Percentiles rank a stretch among this genome's conserved stretches.
phyloP scores from a whole-genome alignment of 2,888 invertebrate genomes.

The Pyrrhia umbra region DNA sequence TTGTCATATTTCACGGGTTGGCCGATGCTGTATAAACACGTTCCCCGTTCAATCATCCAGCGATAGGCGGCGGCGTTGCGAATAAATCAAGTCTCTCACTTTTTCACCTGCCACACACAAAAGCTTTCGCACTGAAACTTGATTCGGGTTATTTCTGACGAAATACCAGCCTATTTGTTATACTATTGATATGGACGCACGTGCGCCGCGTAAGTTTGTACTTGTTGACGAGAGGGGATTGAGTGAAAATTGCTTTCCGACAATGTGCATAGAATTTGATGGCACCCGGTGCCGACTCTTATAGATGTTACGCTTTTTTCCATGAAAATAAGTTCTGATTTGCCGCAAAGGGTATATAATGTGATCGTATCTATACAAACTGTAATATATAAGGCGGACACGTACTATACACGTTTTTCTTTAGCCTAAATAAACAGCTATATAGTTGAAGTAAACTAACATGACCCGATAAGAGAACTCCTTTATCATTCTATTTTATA shows the following conservation, averaged over 20 bases:
- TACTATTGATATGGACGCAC: constrained; percentile 89
- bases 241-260: constrained; percentile 88
- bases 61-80: constrained; percentile 88
- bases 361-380: constrained; percentile 49
- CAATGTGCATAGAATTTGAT: constrained; percentile 88
- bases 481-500: constrained; percentile 38
- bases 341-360: constrained; percentile 49
- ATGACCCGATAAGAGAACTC: constrained; percentile 40
- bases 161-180: constrained; percentile 90
- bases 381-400: constrained; percentile 41
- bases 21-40: constrained; percentile 88
- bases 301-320: constrained; percentile 58
- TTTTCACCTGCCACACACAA: constrained; percentile 91
- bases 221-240: constrained; percentile 88
- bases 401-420: constrained; percentile 49
- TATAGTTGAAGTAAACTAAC: constrained; percentile 42
- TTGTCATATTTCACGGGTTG: constrained; percentile 87
- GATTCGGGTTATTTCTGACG: constrained; percentile 90
- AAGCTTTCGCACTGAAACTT: constrained; percentile 89
- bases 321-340: constrained; percentile 56
- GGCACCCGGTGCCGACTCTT: constrained; percentile 74
- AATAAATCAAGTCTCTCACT: constrained; percentile 89
- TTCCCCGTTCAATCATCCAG: constrained; percentile 87
- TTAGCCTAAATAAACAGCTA: constrained; percentile 56
- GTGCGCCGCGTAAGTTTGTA: constrained; percentile 88